Conservation (phyloP, 2,888 invertebrate genomes). For the Orthosia cruda region DNA sequence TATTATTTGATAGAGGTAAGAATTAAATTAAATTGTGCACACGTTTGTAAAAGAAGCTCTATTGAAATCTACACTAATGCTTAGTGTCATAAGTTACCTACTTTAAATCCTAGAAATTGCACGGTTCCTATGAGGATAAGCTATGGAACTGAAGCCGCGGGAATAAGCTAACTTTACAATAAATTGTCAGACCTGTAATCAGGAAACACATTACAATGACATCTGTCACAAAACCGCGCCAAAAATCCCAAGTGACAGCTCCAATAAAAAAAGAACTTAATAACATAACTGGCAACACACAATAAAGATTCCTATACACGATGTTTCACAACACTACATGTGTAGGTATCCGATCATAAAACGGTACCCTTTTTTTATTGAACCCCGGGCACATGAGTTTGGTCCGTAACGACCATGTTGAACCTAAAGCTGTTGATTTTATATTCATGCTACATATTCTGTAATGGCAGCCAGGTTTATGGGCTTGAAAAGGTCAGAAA, state of each 20-base stretch:
- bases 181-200: too few species aligned
- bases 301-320: constrained; percentile 42
- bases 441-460: constrained; percentile 37
- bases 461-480: constrained; percentile 26
- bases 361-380: constrained; percentile 56
- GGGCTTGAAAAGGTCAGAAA: constrained; percentile 20
- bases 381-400: constrained; percentile 34
- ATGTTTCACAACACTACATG: constrained; percentile 25
- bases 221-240: constrained; percentile 37
- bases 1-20: too few species aligned
- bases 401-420: constrained; percentile 40
- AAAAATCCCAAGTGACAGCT: constrained; percentile 28
- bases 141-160: not conserved
- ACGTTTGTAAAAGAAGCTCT: too few species aligned
- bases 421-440: constrained; percentile 44
- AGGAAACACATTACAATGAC: not conserved
- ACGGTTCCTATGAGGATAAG: not conserved
- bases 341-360: constrained; percentile 47
- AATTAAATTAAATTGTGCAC: too few species aligned
- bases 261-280: constrained; percentile 24
- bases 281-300: constrained; percentile 37
- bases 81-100: too few species aligned
- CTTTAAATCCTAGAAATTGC: too few species aligned
- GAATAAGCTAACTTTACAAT: too few species aligned
- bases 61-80: too few species aligned